Evolutionary conservation across 2,113 vertebrate genomes (phyloP).

Genomic region (Hippotragus niger): DNA sequence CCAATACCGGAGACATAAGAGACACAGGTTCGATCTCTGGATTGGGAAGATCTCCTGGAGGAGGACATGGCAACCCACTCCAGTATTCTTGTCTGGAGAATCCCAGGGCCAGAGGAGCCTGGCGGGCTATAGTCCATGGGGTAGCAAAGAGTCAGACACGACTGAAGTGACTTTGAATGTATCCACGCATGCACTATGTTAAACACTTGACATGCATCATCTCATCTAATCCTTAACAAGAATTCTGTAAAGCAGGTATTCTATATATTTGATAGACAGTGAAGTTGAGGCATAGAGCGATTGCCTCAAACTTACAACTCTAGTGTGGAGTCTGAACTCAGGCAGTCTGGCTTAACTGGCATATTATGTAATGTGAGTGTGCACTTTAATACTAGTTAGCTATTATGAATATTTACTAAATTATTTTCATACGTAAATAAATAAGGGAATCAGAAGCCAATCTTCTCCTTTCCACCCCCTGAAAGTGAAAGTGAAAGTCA

Average conservation of each 20-base stretch:
- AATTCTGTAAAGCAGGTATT: not conserved
- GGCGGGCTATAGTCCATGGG: not conserved
- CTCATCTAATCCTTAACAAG: not conserved
- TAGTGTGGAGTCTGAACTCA: not conserved
- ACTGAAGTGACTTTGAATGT: not conserved
- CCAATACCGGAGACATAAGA: not conserved
- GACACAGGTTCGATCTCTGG: accelerated
- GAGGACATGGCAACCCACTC: not conserved
- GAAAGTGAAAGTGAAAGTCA: not conserved
- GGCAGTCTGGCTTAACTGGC: not conserved
- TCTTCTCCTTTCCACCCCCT: not conserved
- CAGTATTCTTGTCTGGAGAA: not conserved
- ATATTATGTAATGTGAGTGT: not conserved
- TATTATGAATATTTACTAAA: not conserved
- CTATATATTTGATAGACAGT: not conserved
- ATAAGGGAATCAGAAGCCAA: not conserved
- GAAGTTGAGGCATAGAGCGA: not conserved
- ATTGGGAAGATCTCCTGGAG: not conserved
- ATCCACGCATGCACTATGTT: not conserved
- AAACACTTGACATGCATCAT: not conserved
- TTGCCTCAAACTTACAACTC: not conserved
- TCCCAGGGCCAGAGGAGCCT: not conserved
- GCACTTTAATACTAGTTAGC: not conserved
- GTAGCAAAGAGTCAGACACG: not conserved
- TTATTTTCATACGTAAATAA: not conserved